phyloP scores from a whole-genome alignment of 1,140 invertebrate species.

The Pararge aegeria region DNA sequence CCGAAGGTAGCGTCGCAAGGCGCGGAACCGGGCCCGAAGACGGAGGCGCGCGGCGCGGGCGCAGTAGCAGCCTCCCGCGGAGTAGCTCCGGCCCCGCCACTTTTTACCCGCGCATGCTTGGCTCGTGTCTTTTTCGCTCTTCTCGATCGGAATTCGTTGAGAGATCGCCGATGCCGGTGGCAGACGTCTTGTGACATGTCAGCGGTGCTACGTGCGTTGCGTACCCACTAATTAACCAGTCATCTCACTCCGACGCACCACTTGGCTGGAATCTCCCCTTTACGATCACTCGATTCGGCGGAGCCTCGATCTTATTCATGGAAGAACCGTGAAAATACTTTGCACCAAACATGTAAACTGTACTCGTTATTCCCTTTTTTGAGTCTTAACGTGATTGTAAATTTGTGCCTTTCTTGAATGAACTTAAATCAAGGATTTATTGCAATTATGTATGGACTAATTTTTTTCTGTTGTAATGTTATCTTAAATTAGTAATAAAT shows the following conservation, averaged over 20 bases:
- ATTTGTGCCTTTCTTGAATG: not conserved
- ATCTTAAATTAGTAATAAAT: too few species aligned
- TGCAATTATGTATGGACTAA: too few species aligned
- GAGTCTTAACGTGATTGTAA: conserved; percentile 1
- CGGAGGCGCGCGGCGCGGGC: conserved; percentile 28
- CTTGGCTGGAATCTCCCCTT: conserved; percentile 39
- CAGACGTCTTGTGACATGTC: conserved; percentile 74
- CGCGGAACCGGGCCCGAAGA: too few species aligned
- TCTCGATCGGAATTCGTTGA: conserved; percentile 74
- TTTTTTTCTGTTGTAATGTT: too few species aligned
- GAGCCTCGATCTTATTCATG: conserved; percentile 54
- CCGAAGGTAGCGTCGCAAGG: too few species aligned
- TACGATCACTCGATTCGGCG: conserved; percentile 42
- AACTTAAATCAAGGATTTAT: not conserved
- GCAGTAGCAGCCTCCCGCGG: conserved; percentile 70
- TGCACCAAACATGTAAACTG: conserved; percentile 44
- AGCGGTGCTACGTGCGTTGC: conserved; percentile 65
- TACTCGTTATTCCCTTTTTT: conserved; percentile 42
- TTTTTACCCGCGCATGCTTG: conserved; percentile 69
- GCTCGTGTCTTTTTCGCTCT: conserved; percentile 78
- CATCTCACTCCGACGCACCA: conserved; percentile 43
- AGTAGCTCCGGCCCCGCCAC: conserved; percentile 51
- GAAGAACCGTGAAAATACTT: conserved; percentile 60
- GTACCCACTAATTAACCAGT: conserved; percentile 70
- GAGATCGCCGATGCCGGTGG: conserved; percentile 74